phyloP scores from a whole-genome alignment of 2,797 vertebrate species.

The Paratrypauchen microcephalus region DNA sequence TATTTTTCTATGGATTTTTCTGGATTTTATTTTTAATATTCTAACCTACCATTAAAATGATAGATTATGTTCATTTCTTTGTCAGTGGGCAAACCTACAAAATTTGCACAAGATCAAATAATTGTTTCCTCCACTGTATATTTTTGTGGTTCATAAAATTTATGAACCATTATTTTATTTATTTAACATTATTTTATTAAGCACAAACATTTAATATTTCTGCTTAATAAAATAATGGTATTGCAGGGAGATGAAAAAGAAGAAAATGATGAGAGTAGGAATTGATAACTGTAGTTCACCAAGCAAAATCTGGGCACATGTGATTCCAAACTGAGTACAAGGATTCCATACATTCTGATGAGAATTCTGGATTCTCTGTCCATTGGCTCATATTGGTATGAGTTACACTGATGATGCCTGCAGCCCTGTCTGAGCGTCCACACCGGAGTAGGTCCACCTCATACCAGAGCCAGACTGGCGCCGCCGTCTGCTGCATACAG shows the following conservation, averaged over 20 bases:
- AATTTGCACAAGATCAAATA: too few relatives aligned
- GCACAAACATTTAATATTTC: too few relatives aligned
- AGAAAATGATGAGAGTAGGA: neutral
- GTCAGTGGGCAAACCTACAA: too few relatives aligned
- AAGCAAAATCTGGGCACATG: neutral
- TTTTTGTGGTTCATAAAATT: too few relatives aligned
- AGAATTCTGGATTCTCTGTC: neutral
- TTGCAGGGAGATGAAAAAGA: neutral
- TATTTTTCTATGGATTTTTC: too few relatives aligned
- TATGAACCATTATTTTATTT: too few relatives aligned
- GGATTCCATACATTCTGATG: neutral
- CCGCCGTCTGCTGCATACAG: conserved; percentile 54
- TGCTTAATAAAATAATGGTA: neutral
- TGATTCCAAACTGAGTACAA: neutral
- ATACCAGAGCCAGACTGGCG: conserved; percentile 68
- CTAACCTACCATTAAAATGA: too few relatives aligned
- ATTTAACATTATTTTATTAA: too few relatives aligned
- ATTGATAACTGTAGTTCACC: neutral
- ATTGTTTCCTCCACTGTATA: too few relatives aligned
- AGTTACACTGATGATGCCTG: conserved; percentile 53
- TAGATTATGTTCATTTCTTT: too few relatives aligned
- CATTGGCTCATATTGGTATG: conserved; percentile 38
- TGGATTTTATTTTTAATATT: too few relatives aligned
- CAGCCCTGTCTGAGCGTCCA: conserved; percentile 48
- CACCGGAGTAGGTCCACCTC: conserved; percentile 41